phyloP scores from a whole-genome alignment of 2,888 invertebrate genomes.

The Icerya purchasi region DNA sequence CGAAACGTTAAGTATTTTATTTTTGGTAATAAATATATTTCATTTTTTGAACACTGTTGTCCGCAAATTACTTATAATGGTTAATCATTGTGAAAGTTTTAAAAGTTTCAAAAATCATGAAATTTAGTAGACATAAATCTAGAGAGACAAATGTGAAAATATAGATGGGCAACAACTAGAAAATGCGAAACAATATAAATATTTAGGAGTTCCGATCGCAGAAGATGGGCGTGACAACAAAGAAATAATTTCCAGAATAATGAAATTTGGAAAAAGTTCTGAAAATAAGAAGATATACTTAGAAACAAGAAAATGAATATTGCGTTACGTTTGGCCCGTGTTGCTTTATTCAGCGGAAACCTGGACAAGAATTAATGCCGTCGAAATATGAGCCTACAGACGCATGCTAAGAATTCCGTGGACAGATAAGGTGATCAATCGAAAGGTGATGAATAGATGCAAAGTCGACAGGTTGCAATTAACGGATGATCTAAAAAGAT shows the following conservation, averaged over 20 bases:
- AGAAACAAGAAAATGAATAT: not conserved
- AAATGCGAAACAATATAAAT: not conserved
- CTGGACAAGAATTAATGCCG: not conserved
- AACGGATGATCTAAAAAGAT: not conserved
- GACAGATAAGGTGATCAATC: not conserved
- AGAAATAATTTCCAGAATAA: not conserved
- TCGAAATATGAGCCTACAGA: not conserved
- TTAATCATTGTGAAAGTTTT: no score
- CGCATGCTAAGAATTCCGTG: not conserved
- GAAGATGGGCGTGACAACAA: not conserved
- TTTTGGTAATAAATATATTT: no score
- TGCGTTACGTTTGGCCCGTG: not conserved
- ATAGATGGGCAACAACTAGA: not conserved
- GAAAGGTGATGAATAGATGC: not conserved
- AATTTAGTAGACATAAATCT: not conserved
- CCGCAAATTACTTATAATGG: no score
- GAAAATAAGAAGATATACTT: not conserved
- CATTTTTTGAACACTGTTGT: no score
- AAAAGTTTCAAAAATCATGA: no score
- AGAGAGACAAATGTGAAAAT: not conserved
- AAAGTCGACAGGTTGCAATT: not conserved
- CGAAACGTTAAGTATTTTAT: no score
- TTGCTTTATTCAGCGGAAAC: not conserved
- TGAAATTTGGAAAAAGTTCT: not conserved
- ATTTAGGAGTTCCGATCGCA: not conserved